A percentile compares a stretch with the other conserved stretches of the same genome.
Conservation (phyloP, 2,113 vertebrate species). For the Solea solea region DNA sequence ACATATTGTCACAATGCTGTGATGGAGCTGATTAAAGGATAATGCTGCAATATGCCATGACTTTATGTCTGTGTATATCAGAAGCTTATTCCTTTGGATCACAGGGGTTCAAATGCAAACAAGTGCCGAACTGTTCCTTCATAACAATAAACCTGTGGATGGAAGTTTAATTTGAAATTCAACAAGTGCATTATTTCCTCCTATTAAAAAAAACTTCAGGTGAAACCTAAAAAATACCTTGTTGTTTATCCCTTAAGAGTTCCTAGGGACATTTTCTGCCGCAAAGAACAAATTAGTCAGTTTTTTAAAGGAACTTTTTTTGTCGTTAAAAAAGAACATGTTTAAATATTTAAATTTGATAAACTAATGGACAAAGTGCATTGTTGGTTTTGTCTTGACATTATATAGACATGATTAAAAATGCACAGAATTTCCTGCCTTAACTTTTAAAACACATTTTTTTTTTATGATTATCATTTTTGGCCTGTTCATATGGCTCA, state of each 20-base stretch:
- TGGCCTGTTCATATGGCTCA: slow-evolving; percentile 35
- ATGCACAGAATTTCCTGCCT: not conserved
- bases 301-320: too few species aligned
- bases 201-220: not conserved
- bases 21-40: not conserved
- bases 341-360: too few species aligned
- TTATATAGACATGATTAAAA: too few species aligned
- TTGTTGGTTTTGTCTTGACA: not conserved
- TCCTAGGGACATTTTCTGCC: too few species aligned
- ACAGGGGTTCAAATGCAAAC: not conserved
- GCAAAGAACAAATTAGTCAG: too few species aligned
- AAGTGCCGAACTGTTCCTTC: not conserved
- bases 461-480: slow-evolving; percentile 12
- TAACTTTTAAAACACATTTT: not conserved
- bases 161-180: too few species aligned
- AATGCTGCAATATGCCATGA: not conserved
- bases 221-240: too few species aligned
- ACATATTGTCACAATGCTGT: not conserved
- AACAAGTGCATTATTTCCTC: not conserved
- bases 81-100: too few species aligned
- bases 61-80: not conserved
- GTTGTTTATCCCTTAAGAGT: not conserved
- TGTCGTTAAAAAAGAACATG: too few species aligned
- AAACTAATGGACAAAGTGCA: not conserved
- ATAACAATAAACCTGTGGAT: not conserved